Evolutionary conservation across 2,888 invertebrate species (phyloP).

Genomic region (Mesorhabditis spiculigera): DNA sequence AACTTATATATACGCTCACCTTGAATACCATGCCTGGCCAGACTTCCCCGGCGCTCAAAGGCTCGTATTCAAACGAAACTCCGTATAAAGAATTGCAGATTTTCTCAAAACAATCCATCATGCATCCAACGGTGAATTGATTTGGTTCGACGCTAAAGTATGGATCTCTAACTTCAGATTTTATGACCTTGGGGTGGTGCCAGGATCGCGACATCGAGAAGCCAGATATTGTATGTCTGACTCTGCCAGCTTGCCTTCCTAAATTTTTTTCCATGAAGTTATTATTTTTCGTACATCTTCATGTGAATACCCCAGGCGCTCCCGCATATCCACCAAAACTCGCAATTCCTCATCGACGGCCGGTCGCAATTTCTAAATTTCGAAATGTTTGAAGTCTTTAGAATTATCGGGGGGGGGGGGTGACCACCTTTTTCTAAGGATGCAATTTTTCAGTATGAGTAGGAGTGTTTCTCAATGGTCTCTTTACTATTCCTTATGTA

Average conservation of each 20-base stretch:
- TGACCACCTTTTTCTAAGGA: too few relatives aligned
- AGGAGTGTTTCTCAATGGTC: slow-evolving; percentile 10
- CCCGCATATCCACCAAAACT: slow-evolving; percentile 32
- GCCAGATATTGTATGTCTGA: not conserved
- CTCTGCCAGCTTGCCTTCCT: not conserved
- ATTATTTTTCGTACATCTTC: slow-evolving; percentile 4
- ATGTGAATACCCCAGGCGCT: slow-evolving; percentile 23
- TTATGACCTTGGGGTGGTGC: not conserved
- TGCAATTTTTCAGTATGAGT: too few relatives aligned
- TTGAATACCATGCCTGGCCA: slow-evolving; percentile 88
- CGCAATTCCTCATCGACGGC: slow-evolving; percentile 42
- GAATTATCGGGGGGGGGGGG: not conserved
- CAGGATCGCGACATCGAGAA: not conserved
- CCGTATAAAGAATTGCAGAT: slow-evolving; percentile 26
- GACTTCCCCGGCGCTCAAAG: slow-evolving; percentile 70
- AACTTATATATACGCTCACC: slow-evolving; percentile 66
- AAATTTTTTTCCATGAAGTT: slow-evolving; percentile 7
- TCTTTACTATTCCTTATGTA: too few relatives aligned
- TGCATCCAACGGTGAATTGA: not conserved
- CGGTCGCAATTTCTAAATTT: slow-evolving; percentile 27
- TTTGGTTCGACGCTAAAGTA: not conserved
- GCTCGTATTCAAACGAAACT: slow-evolving; percentile 25
- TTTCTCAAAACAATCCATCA: not conserved
- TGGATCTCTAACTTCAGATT: not conserved
- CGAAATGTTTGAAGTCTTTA: not conserved